A percentile compares a stretch with the other conserved stretches of the same genome.
Evolutionary conservation across 2,888 invertebrate genomes (phyloP).

Genomic region (Girardia tigrina): DNA sequence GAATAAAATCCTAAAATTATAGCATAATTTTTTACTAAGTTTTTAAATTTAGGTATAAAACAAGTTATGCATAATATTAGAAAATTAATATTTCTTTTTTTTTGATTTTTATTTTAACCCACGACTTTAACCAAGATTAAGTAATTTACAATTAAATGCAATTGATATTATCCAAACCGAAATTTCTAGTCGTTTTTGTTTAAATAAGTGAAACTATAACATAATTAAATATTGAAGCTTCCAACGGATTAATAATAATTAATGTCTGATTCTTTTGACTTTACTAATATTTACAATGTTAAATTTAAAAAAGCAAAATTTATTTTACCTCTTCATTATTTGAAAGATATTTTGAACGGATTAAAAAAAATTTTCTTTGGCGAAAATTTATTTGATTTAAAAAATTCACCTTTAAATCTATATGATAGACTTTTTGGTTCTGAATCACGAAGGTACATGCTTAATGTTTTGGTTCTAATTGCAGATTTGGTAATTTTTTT

Average conservation of each 20-base stretch:
- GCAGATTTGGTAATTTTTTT: background rate
- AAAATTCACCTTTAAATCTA: slow-evolving; percentile 1
- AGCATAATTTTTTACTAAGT: no score
- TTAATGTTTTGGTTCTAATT: background rate
- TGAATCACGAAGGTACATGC: background rate
- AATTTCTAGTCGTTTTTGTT: background rate
- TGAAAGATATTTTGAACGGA: slow-evolving; percentile 4
- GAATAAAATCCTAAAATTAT: no score
- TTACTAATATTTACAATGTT: background rate
- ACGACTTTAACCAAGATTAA: no score
- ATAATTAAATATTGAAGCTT: slow-evolving; percentile 21
- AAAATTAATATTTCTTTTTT: no score
- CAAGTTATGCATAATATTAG: no score
- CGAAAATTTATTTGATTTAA: background rate
- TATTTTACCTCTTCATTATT: background rate
- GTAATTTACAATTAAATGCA: no score
- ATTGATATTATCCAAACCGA: no score
- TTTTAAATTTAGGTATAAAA: no score
- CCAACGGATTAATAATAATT: background rate
- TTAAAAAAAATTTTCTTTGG: background rate
- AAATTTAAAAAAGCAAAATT: slow-evolving; percentile 11
- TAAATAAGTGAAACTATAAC: slow-evolving; percentile 15
- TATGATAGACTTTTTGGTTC: background rate
- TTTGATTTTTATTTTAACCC: no score
- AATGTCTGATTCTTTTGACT: background rate